Percentiles rank a stretch among this genome's conserved stretches.
Evolutionary conservation across 1,140 invertebrate genomes (phyloP).

Genomic region (Caenorhabditis brenneri): DNA sequence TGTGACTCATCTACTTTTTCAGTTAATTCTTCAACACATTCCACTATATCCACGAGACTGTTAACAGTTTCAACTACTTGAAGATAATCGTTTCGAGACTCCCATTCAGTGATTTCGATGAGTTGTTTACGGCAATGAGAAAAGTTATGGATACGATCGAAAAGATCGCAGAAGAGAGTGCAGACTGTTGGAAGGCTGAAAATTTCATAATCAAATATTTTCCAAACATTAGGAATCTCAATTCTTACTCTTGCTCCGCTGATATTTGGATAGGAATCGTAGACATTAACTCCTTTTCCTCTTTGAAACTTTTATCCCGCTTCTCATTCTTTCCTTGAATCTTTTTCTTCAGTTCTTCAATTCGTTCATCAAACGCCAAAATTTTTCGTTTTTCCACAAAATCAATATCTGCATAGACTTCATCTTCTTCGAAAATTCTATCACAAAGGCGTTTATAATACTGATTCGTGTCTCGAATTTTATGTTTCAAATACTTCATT

Average conservation of each 20-base stretch:
- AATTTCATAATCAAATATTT: not conserved
- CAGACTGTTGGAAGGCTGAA: conserved; percentile 30
- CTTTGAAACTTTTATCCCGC: not conserved
- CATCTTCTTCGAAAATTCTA: conserved; percentile 14
- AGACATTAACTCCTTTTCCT: not conserved
- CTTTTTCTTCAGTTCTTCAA: not conserved
- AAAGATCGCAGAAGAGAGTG: conserved; percentile 49
- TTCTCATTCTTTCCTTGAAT: not conserved
- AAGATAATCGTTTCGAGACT: not conserved
- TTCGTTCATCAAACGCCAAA: conserved; percentile 25
- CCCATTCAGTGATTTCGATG: conserved; percentile 16
- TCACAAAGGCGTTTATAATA: not conserved
- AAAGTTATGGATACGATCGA: conserved; percentile 47
- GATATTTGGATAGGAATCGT: not conserved
- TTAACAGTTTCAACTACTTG: not conserved
- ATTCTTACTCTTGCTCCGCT: conserved; percentile 10
- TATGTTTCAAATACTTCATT: conserved; percentile 27
- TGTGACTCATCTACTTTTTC: not conserved
- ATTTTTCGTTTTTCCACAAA: not conserved
- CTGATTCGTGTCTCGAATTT: not conserved
- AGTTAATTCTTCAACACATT: not conserved
- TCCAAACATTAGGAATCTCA: not conserved
- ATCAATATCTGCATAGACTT: not conserved
- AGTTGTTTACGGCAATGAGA: conserved; percentile 16
- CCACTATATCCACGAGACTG: not conserved